Base-by-base conservation (phyloP, 2,113 vertebrate genomes). In the Periophthalmodon schlosseri region DNA sequence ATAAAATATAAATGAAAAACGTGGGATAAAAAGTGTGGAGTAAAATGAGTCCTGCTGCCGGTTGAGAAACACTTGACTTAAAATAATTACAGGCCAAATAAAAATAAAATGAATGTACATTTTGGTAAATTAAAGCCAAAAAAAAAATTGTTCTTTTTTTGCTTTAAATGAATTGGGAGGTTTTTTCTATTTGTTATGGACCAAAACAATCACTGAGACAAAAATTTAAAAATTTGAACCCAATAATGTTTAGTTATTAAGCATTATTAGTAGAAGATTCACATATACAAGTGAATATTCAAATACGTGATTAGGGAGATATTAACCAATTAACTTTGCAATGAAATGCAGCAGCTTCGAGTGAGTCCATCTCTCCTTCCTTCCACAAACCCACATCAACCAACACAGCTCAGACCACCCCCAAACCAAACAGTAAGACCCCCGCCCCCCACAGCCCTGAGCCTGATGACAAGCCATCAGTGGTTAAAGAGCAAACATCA, bases 271-370 rank as follows among this genome's bases (percentile, higher is more conserved):
- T 44, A 7, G 39, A 44, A 44, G 39, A 44, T 44, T 44, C 39
- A 44, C 10, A 44, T 10, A 47, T 10, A 5, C 49, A 6, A 52
- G 18, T 52, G 16, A 20, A 46, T 12, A 18, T 52, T 28, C 28
- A 28, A 28, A 28, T 3, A 28, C 28, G 2, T 28, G 28, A 28
- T 28, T 44, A 44, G 7, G 20, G 20, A 56, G n/a, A 21, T 56
- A 56, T 56, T 56, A 52, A 18, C 16, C 49, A 20, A 64, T 75
- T 5, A 34, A 85, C 70, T 74, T 60, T 50, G 9, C 23, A 78
- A 84, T 87, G 76, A 92, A 93, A 88, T 88, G 90, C 89, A 92
- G 91, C 87, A 73, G 85, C 86, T 90, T 88, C 71, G 64, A 80
- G 79, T 64, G 34, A 72, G 78, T 64, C 70, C 84, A 83, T 75